A percentile compares a stretch with the other conserved stretches of the same genome.
Evolutionary conservation across 2,113 vertebrate species (phyloP).

Genomic region (Alouatta palliata): DNA sequence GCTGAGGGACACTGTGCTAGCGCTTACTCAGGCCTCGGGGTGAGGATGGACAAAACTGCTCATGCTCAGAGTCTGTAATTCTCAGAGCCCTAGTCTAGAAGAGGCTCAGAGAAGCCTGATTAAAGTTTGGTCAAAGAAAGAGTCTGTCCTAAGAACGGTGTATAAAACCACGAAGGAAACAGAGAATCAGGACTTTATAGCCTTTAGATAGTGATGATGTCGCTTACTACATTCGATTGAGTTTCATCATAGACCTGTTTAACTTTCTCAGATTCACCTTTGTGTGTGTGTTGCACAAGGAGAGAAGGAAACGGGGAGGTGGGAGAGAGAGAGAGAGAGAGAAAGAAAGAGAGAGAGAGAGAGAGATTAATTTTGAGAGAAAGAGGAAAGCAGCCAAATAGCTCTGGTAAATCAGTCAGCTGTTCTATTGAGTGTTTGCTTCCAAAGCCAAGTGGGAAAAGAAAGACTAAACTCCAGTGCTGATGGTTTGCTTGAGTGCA

Average conservation of each 20-base stretch:
- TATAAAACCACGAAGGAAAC: background rate
- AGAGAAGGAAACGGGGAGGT: background rate
- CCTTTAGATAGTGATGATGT: rapidly evolving
- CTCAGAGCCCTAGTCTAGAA: background rate
- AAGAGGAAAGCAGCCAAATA: background rate
- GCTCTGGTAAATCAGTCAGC: background rate
- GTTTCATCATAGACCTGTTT: background rate
- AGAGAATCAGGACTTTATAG: too few relatives aligned
- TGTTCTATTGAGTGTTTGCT: background rate
- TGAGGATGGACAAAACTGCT: background rate
- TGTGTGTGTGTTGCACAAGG: background rate
- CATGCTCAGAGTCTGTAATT: background rate
- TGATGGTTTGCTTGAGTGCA: background rate
- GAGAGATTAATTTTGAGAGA: background rate
- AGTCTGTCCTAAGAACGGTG: background rate
- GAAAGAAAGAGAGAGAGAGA: background rate
- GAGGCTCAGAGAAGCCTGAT: background rate
- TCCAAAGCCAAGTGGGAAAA: background rate
- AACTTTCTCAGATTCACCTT: background rate
- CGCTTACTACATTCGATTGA: background rate
- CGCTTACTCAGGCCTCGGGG: background rate
- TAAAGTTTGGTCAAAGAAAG: too few relatives aligned
- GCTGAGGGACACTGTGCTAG: background rate
- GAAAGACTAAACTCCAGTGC: background rate
- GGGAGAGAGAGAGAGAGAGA: rapidly evolving